Evolutionary conservation across 2,113 vertebrate genomes (phyloP).

Genomic region (Urocitellus parryii): DNA sequence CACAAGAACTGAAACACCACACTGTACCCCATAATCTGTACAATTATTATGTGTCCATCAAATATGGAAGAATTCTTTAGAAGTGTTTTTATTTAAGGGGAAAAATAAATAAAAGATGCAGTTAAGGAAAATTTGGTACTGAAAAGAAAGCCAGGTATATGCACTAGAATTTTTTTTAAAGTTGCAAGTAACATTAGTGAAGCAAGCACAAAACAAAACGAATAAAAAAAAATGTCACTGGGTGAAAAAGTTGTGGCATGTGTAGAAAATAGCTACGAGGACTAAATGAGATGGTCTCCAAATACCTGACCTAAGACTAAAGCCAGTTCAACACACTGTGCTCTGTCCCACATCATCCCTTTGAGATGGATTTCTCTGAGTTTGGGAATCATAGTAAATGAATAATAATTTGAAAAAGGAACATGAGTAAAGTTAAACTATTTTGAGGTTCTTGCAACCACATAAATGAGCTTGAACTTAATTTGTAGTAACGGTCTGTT

Average conservation of each 20-base stretch:
- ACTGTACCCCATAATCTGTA: not conserved
- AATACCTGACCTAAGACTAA: not conserved
- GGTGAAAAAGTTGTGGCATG: not conserved
- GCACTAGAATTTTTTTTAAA: not conserved
- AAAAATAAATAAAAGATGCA: not conserved
- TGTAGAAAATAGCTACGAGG: not conserved
- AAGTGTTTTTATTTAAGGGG: not conserved
- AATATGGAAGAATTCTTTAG: not conserved
- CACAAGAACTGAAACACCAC: not conserved
- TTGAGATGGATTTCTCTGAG: not conserved
- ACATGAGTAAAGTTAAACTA: not conserved
- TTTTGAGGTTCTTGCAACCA: not conserved
- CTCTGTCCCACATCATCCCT: not conserved
- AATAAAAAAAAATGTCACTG: not conserved
- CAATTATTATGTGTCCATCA: not conserved
- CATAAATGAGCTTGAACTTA: not conserved
- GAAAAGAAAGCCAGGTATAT: not conserved
- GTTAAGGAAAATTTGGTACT: not conserved
- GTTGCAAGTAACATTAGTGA: not conserved
- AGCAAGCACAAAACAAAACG: not conserved
- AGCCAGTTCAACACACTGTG: not conserved
- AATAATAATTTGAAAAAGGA: not conserved
- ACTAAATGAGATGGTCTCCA: not conserved
- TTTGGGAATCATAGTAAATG: not conserved
- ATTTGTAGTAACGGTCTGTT: not conserved